Conservation (phyloP, 2,113 vertebrate genomes). For the Atractosteus spatula region DNA sequence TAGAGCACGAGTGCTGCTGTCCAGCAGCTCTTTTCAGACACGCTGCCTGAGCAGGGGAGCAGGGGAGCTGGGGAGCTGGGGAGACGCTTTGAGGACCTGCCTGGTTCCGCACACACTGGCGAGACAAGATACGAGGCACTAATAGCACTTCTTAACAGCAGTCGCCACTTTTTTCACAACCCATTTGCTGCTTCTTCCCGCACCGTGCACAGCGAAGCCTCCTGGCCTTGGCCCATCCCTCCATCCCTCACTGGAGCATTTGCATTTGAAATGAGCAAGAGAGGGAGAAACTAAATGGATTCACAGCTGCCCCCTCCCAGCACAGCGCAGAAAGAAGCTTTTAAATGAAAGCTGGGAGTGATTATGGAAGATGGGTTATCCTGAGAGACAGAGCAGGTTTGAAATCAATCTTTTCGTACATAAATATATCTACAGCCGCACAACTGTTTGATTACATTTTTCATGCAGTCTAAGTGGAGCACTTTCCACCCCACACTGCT, state of each 20-base stretch:
- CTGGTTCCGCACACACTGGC: too few relatives aligned
- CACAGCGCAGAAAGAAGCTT: neutral
- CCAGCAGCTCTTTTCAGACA: neutral
- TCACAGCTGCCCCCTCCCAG: neutral
- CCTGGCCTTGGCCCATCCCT: neutral
- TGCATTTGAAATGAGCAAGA: neutral
- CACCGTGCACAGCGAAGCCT: neutral
- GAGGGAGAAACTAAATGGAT: neutral
- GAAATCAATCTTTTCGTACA: neutral
- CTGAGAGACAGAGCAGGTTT: neutral
- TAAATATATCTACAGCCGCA: neutral
- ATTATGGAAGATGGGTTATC: constrained; percentile 6
- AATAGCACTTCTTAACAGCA: neutral
- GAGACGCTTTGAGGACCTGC: too few relatives aligned
- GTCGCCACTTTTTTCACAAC: neutral
- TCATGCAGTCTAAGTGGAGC: too few relatives aligned
- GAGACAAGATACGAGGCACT: neutral
- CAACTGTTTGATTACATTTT: constrained; percentile 20
- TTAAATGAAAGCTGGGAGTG: constrained; percentile 4
- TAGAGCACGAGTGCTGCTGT: neutral
- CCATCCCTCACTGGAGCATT: neutral
- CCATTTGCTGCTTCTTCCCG: neutral
- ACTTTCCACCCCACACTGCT: too few relatives aligned
- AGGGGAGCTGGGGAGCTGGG: too few relatives aligned
- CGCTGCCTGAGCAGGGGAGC: neutral